Evolutionary conservation across 2,888 invertebrate genomes (phyloP), one percentile per base, ranked within the genome.

Genomic region (Orthonychiurus folsomi): DNA sequence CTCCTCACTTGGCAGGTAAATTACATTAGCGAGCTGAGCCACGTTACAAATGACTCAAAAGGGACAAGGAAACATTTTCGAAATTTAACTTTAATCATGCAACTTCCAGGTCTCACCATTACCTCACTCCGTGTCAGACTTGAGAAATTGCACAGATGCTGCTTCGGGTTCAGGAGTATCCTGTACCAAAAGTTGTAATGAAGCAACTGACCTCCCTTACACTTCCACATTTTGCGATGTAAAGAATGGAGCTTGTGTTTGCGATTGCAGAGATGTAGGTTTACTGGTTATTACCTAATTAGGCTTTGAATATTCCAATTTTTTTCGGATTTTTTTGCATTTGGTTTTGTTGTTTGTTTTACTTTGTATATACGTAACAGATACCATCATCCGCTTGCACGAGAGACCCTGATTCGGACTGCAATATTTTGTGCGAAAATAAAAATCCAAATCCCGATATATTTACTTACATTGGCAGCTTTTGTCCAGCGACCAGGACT

Each of bases 181-280:
- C 5, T 56, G 56, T 20, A 2, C 12, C 15, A 27, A 56, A 28
- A 27, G 56, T 9, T 56, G 56, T 56, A 56, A 56, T 56, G 71
- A 71, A 50, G 21, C 20, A 3, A 27, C 55, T 18, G 47, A 15
- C 23, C 50, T 69, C 9, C 56, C 63, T 3, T 71, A 65, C 52
- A 66, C 68, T 5, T 60, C 66, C n/a, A 71, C 71, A 12, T 71
- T 68, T 68, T 71, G 71, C 60, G 69, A 69, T 47, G 3, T 48
- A 2, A 2, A n/a, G 3, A 61, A 60, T 48, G 71, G 71, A 25
- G 67, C 48, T 62, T 71, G 71, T 25, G 52, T 71, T 20, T 71
- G 71, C 50, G 71, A 71, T 57, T 71, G 71, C 54, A 63, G 71
- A 55, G 66, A 69, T 65, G 71, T 71, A 68, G 65, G 66, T 56